Evolutionary conservation across 1,140 invertebrate species (phyloP).

Genomic region (Potamilus streckersoni): DNA sequence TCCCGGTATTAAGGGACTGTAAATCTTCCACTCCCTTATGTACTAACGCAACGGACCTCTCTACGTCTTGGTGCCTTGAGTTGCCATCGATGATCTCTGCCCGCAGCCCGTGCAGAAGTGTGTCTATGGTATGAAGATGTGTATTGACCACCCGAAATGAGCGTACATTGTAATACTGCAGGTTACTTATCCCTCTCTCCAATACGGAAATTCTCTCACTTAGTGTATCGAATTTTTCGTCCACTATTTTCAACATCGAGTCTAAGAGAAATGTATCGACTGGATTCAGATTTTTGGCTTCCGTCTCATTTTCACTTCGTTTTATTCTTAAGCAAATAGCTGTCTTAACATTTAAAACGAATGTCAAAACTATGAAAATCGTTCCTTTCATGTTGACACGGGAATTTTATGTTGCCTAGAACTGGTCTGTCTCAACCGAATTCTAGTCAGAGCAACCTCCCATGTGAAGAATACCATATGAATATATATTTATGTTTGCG

Average conservation of each 20-base stretch:
- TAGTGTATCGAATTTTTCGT: slow-evolving; percentile 47
- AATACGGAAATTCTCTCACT: slow-evolving; percentile 36
- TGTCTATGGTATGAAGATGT: slow-evolving; percentile 29
- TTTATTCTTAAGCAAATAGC: too few species aligned
- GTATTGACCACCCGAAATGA: slow-evolving; percentile 38
- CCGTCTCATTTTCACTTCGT: too few species aligned
- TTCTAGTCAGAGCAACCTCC: too few species aligned
- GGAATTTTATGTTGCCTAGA: too few species aligned
- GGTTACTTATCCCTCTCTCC: slow-evolving; percentile 37
- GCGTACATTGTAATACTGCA: slow-evolving; percentile 44
- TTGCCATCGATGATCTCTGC: slow-evolving; percentile 5
- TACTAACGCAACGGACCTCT: slow-evolving; percentile 8
- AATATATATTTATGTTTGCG: too few species aligned
- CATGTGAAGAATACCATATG: too few species aligned
- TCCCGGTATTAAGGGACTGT: slow-evolving; percentile 15
- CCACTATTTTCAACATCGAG: slow-evolving; percentile 41
- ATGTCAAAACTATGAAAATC: too few species aligned
- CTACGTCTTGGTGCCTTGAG: background rate
- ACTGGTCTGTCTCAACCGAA: too few species aligned
- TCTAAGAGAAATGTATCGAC: slow-evolving; percentile 18
- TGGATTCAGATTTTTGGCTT: background rate
- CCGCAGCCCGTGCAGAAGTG: slow-evolving; percentile 13
- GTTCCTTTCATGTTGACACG: too few species aligned
- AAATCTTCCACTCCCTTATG: slow-evolving; percentile 21
- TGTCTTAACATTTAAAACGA: too few species aligned